Evolutionary conservation across 2,113 vertebrate genomes (phyloP).

Genomic region (Ammodytes dubius): DNA sequence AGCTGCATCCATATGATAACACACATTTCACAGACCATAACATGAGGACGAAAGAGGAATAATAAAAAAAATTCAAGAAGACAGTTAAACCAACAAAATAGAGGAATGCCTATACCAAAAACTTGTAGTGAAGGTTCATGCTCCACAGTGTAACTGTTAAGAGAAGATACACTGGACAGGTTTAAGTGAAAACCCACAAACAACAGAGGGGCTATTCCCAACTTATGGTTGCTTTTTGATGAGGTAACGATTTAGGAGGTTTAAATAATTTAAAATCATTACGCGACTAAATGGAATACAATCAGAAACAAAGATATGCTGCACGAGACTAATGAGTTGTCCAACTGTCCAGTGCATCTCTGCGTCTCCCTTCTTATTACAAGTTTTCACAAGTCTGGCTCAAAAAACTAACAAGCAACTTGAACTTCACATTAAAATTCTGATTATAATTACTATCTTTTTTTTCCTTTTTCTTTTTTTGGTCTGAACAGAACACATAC

Average conservation of each 20-base stretch:
- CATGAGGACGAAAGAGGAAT: conserved; percentile 74
- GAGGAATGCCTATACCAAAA: conserved; percentile 84
- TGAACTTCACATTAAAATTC: conserved; percentile 85
- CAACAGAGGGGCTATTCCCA: conserved; percentile 41
- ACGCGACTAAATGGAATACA: conserved; percentile 58
- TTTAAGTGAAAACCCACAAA: conserved; percentile 47
- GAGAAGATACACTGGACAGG: conserved; percentile 78
- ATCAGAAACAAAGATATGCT: conserved; percentile 66
- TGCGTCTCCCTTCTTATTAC: conserved; percentile 80
- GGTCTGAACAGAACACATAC: conserved; percentile 89
- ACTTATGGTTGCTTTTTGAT: conserved; percentile 41
- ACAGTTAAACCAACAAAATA: conserved; percentile 71
- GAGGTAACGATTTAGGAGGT: conserved; percentile 68
- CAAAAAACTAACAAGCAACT: conserved; percentile 79
- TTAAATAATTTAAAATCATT: conserved; percentile 69
- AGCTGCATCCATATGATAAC: conserved; percentile 70
- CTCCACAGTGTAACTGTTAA: conserved; percentile 68
- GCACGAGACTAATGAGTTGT: conserved; percentile 60
- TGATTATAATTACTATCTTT: conserved; percentile 81
- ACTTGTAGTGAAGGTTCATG: conserved; percentile 78
- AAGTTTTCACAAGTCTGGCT: conserved; percentile 82
- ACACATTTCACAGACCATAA: conserved; percentile 79
- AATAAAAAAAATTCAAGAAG: conserved; percentile 54
- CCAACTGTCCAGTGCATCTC: conserved; percentile 80
- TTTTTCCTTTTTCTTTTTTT: conserved; percentile 85